phyloP scores from a whole-genome alignment of 2,888 invertebrate genomes.

The Copidosoma aretas region DNA sequence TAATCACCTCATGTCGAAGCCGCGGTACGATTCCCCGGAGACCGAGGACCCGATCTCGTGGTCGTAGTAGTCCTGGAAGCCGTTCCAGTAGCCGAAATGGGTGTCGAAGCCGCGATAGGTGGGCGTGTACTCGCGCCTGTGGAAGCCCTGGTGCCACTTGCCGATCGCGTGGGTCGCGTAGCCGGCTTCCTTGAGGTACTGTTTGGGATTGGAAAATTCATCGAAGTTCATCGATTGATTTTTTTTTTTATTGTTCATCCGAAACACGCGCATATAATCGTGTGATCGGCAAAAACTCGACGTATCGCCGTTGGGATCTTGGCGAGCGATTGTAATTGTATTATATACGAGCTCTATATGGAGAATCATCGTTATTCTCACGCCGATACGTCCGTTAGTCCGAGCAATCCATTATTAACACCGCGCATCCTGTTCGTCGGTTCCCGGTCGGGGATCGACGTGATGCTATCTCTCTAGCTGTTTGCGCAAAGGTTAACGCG shows the following conservation, averaged over 20 bases:
- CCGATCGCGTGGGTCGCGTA: conserved; percentile 85
- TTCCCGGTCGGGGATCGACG: too few relatives aligned
- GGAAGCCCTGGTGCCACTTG: conserved; percentile 91
- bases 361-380: neutral
- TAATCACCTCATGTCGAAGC: conserved; percentile 72
- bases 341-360: too few relatives aligned
- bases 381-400: neutral
- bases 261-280: too few relatives aligned
- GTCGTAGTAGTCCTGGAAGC: conserved; percentile 78
- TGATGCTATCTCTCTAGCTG: neutral
- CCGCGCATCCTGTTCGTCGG: neutral
- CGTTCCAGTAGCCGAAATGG: conserved; percentile 81
- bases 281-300: too few relatives aligned
- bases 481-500: neutral
- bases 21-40: conserved; percentile 51
- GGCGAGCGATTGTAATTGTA: too few relatives aligned
- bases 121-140: conserved; percentile 74
- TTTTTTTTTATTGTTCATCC: too few relatives aligned
- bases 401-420: neutral
- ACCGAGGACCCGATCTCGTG: conserved; percentile 59
- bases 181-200: conserved; percentile 62
- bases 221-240: too few relatives aligned
- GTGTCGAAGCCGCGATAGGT: conserved; percentile 79
- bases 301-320: too few relatives aligned
- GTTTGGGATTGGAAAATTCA: too few relatives aligned